phyloP scores from a whole-genome alignment of 2,113 vertebrate species.

The Embiotoca jacksoni region DNA sequence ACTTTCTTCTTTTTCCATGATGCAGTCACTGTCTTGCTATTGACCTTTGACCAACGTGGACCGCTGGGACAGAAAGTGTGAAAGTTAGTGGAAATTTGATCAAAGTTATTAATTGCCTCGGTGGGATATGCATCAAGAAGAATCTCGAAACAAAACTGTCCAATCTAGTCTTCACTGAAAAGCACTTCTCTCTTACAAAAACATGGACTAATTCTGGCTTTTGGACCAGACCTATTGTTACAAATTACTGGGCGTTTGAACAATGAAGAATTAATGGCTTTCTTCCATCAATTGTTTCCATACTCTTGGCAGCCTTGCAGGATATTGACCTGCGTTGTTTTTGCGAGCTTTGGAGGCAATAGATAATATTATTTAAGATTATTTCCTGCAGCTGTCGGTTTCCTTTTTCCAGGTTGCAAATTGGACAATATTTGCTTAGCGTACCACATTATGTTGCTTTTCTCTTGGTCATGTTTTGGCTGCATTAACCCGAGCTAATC shows the following conservation, averaged over 20 bases:
- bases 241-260: background rate
- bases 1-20: slow-evolving; percentile 35
- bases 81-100: slow-evolving; percentile 14
- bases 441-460: too few relatives aligned
- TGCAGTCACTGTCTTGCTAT: slow-evolving; percentile 45
- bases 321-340: too few relatives aligned
- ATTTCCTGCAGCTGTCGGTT: too few relatives aligned
- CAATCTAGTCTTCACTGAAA: background rate
- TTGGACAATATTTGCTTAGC: too few relatives aligned
- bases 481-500: too few relatives aligned
- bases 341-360: background rate
- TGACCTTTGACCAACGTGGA: slow-evolving; percentile 22
- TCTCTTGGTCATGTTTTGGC: too few relatives aligned
- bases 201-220: slow-evolving; percentile 21
- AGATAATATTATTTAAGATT: too few relatives aligned
- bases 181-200: background rate
- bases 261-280: slow-evolving; percentile 21
- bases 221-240: background rate
- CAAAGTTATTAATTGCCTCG: slow-evolving; percentile 10
- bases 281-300: slow-evolving; percentile 58
- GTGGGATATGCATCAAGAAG: background rate
- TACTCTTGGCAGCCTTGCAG: slow-evolving; percentile 25
- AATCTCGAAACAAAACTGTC: background rate
- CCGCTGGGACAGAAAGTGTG: slow-evolving; percentile 20
- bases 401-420: too few relatives aligned